Conservation (phyloP, 1,140 invertebrate genomes). For the Trichogramma pretiosum region DNA sequence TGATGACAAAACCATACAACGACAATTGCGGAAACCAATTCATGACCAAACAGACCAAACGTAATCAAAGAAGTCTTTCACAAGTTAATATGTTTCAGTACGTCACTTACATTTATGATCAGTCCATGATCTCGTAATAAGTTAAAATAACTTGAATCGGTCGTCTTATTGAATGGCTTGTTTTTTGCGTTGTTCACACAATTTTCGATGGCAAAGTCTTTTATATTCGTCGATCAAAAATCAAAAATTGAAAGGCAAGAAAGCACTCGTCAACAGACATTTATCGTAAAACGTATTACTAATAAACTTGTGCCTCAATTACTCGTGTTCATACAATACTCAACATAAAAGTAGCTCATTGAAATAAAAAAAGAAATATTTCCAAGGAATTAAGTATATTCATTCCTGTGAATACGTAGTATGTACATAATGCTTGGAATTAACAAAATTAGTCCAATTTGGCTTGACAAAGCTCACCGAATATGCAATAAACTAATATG, state of each 20-base stretch:
- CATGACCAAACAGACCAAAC: constrained; percentile 11
- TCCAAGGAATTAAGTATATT: too few species aligned
- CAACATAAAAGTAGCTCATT: constrained; percentile 8
- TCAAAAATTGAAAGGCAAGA: constrained; percentile 23
- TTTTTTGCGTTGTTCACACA: constrained; percentile 19
- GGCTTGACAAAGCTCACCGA: too few species aligned
- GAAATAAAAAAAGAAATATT: constrained; percentile 11
- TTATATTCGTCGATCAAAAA: constrained; percentile 14
- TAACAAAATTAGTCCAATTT: too few species aligned
- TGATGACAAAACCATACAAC: constrained; percentile 14
- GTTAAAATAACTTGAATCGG: constrained; percentile 24
- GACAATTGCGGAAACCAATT: constrained; percentile 13
- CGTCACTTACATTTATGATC: constrained; percentile 21
- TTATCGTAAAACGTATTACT: too few species aligned
- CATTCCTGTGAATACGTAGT: too few species aligned
- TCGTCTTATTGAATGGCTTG: constrained; percentile 28
- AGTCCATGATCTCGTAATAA: constrained; percentile 31
- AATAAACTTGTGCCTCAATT: too few species aligned
- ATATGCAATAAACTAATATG: too few species aligned
- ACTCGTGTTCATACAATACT: constrained; percentile 7
- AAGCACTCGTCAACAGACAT: too few species aligned
- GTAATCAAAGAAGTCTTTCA: too few species aligned
- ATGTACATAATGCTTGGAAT: too few species aligned
- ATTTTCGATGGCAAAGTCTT: constrained; percentile 17
- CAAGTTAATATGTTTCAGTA: too few species aligned